A percentile compares a stretch with the other conserved stretches of the same genome.
Conservation (phyloP, 1,140 invertebrate genomes). For the Cyclina sinensis region DNA sequence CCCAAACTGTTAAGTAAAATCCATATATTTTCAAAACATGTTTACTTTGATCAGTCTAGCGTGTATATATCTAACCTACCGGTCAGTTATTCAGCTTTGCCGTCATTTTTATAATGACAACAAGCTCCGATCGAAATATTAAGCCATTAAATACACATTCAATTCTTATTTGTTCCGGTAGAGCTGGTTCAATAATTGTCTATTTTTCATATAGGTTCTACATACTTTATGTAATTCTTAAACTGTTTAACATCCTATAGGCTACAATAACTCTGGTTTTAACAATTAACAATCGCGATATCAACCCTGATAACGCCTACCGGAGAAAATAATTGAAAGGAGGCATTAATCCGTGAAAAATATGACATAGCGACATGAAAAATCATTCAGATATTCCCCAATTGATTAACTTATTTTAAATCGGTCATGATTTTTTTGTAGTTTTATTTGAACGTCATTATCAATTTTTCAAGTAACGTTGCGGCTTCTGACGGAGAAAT, state of each 20-base stretch:
- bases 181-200: background rate
- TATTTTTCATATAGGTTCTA: background rate
- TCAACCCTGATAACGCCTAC: background rate
- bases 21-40: too few relatives aligned
- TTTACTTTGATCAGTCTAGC: too few relatives aligned
- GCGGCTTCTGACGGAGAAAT: too few relatives aligned
- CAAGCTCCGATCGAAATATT: background rate
- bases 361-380: background rate
- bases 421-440: too few relatives aligned
- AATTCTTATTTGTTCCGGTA: constrained; percentile 6
- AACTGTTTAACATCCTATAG: background rate
- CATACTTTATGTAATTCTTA: constrained; percentile 17
- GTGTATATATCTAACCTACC: background rate
- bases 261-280: background rate
- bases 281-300: background rate
- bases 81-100: constrained; percentile 2
- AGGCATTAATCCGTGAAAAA: background rate
- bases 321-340: background rate
- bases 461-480: too few relatives aligned
- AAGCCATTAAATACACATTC: constrained; percentile 42
- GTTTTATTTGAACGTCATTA: too few relatives aligned
- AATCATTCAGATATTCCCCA: too few relatives aligned
- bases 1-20: too few relatives aligned
- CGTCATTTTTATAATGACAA: constrained; percentile 16
- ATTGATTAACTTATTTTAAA: too few relatives aligned